Conservation (phyloP, 1,140 invertebrate genomes). For the Ooceraea biroi region DNA sequence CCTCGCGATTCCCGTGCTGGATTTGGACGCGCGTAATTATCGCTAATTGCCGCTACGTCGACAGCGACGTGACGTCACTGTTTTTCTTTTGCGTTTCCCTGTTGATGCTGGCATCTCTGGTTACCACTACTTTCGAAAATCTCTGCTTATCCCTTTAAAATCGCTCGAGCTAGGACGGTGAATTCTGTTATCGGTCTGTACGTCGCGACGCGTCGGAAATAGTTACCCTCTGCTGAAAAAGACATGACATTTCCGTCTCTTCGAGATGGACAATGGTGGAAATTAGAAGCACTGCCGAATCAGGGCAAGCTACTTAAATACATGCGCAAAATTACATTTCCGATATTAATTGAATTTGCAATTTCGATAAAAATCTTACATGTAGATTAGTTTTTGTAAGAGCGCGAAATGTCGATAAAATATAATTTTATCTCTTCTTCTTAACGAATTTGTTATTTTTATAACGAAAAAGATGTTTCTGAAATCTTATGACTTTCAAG, state of each 20-base stretch:
- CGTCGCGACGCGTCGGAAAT: background rate
- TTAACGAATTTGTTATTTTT: too few species aligned
- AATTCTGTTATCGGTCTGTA: constrained; percentile 12
- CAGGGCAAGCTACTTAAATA: too few species aligned
- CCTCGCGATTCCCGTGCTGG: constrained; percentile 27
- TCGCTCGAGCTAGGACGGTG: background rate
- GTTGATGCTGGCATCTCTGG: background rate
- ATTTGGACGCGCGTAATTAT: constrained; percentile 49
- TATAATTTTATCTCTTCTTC: too few species aligned
- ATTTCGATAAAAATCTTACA: too few species aligned
- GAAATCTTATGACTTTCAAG: too few species aligned
- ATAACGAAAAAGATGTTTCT: too few species aligned
- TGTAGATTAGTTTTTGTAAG: too few species aligned
- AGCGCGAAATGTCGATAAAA: too few species aligned
- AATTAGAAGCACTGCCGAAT: background rate
- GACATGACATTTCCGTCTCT: background rate
- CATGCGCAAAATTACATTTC: too few species aligned
- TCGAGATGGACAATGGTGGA: background rate
- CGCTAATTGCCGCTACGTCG: constrained; percentile 23
- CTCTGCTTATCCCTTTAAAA: background rate
- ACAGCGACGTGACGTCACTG: constrained; percentile 32
- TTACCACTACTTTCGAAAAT: constrained; percentile 32
- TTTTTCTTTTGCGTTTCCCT: background rate
- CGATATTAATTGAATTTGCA: too few species aligned
- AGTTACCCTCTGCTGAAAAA: background rate